Percentiles rank a stretch among this genome's conserved stretches.
Evolutionary conservation across 2,888 invertebrate genomes (phyloP).

Genomic region (Iphiclides podalirius): DNA sequence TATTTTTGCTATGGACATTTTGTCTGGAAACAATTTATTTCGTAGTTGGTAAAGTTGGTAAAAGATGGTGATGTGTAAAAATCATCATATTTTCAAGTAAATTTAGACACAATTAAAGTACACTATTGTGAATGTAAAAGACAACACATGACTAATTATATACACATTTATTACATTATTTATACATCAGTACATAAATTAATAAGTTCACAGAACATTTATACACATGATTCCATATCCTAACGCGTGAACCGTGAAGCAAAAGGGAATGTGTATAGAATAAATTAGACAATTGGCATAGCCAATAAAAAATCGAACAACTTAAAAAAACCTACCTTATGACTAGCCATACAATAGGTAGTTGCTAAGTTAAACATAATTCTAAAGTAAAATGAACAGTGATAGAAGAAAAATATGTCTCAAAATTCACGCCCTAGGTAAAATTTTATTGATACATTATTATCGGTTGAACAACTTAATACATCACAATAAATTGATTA

Average conservation of each 20-base stretch:
- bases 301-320: slow-evolving; percentile 21
- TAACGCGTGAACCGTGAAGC: slow-evolving; percentile 33
- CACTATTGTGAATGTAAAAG: too few species aligned
- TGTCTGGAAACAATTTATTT: too few species aligned
- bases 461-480: too few species aligned
- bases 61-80: too few species aligned
- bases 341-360: slow-evolving; percentile 21
- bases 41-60: too few species aligned
- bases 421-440: slow-evolving; percentile 15
- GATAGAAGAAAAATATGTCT: neutral
- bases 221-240: slow-evolving; percentile 38
- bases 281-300: slow-evolving; percentile 28
- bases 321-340: slow-evolving; percentile 11
- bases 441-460: too few species aligned
- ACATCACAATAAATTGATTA: too few species aligned
- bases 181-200: slow-evolving; percentile 70
- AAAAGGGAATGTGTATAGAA: slow-evolving; percentile 65
- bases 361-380: neutral
- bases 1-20: too few species aligned
- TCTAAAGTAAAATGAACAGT: neutral
- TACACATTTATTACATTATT: slow-evolving; percentile 72
- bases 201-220: slow-evolving; percentile 56
- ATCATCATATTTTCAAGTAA: too few species aligned
- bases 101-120: too few species aligned
- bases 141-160: slow-evolving; percentile 42